Base-by-base conservation (phyloP, 1,140 invertebrate genomes). In the Dolichoris vasculosae region DNA sequence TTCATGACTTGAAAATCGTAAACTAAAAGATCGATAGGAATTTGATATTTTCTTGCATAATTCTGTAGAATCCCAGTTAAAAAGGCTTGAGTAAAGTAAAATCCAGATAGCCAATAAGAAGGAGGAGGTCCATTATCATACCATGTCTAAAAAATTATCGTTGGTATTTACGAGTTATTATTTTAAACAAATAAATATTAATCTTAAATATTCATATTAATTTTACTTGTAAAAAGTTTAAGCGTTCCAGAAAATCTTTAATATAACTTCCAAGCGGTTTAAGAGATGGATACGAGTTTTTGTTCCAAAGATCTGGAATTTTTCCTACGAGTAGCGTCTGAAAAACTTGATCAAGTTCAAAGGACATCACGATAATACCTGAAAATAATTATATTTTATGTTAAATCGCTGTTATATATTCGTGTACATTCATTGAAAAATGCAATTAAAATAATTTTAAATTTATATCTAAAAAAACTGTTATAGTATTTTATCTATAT, bases 21-120 rank as follows among this genome's bases (percentile, higher is more conserved):
- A 35, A 95, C 94, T 11, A 99, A 94, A 83, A 98, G 95, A 94
- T 99, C 97, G 87, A 99, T 98, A 9, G 98, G 97, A 86, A 98
- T 97, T 69, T 95, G 95, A 92, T 97, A 97, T 92, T 98, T 98
- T 88, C 98, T 94, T 9, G 98, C 98, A 93, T 95, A 99, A 93
- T 98, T 99, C 94, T 99, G 98, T 88, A 97, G 96, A 30, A 96
- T 97, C 40, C 98, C 98, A 11, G 98, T 99, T 26, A 99, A 94
- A 93, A 99, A 99, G 11, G 98, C 98, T 94, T 99, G 98, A 0
- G 98, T 98, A 91, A 99, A 99, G 91, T 96, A 99, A 92, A 99
- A 99, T 32, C 98, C 98, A 0, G 98, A 97, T 48, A 99, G 93
- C 98, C 98, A 99, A 92, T 97, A 99, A 17, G 96, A 95, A 6